These are phyloP conservation scores for Calonectris borealis DNA, from an alignment of 2,113 vertebrate genomes.

Conservation along the genomic window DNA sequence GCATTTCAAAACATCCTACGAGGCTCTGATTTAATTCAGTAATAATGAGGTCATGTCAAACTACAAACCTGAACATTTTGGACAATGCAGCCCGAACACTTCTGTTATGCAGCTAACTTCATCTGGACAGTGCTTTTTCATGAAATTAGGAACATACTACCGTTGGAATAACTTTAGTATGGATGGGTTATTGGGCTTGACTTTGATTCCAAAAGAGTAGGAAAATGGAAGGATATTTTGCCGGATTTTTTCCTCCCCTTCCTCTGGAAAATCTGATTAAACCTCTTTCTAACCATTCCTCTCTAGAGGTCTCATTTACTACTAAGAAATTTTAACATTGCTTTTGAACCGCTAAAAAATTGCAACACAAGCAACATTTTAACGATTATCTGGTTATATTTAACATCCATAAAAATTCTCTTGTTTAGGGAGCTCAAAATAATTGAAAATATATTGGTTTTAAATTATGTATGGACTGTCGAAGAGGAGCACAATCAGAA, in stretches of 20 bases:
- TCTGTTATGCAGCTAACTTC: neutral
- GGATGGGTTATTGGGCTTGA: neutral
- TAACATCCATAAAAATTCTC: conserved; percentile 61
- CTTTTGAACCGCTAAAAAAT: conserved; percentile 68
- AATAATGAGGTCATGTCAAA: conserved; percentile 39
- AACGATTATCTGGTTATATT: conserved; percentile 75
- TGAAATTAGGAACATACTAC: neutral
- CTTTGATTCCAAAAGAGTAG: conserved; percentile 23
- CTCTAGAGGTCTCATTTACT: conserved; percentile 78
- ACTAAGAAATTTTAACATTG: conserved; percentile 61
- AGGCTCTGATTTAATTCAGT: conserved; percentile 52
- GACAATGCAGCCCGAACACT: neutral
- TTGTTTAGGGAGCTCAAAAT: conserved; percentile 67
- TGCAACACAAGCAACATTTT: conserved; percentile 71
- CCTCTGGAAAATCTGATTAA: conserved; percentile 56
- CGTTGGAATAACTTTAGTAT: neutral
- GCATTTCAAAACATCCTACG: conserved; percentile 15
- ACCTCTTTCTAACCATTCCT: conserved; percentile 52
- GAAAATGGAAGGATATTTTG: conserved; percentile 22
- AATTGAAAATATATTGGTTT: conserved; percentile 70
- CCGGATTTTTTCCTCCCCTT: neutral
- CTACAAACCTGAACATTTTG: neutral
- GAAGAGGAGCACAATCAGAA: neutral
- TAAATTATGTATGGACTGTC: conserved; percentile 65
- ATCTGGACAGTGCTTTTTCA: neutral